Evolutionary conservation across 1,140 invertebrate species (phyloP).

Genomic region (Drosophila parvula): DNA sequence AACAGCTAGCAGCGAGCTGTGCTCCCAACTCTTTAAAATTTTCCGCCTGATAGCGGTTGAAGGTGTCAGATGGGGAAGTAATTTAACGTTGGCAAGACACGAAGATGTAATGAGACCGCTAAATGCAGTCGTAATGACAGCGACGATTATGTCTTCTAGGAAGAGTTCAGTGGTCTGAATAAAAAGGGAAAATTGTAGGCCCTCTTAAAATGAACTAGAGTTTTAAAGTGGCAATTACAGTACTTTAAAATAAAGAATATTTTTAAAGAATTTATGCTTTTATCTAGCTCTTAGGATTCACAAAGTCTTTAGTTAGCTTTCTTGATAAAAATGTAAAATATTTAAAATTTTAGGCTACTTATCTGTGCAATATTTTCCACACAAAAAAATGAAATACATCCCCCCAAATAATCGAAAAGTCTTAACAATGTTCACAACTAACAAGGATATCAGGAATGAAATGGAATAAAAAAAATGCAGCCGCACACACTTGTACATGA

Average conservation of each 20-base stretch:
- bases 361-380: background rate
- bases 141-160: slow-evolving; percentile 24
- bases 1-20: slow-evolving; percentile 30
- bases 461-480: slow-evolving; percentile 14
- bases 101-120: slow-evolving; percentile 34
- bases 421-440: background rate
- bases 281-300: background rate
- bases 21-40: slow-evolving; percentile 45
- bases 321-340: background rate
- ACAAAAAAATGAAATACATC: background rate
- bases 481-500: background rate
- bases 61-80: slow-evolving; percentile 37
- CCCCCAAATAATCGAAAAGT: background rate
- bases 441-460: background rate
- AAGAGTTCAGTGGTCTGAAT: slow-evolving; percentile 14
- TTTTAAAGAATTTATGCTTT: too few relatives aligned
- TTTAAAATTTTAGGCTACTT: too few relatives aligned
- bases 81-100: slow-evolving; percentile 21
- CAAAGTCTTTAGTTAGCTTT: background rate
- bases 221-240: background rate
- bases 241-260: too few relatives aligned
- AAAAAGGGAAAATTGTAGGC: background rate
- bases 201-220: background rate
- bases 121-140: slow-evolving; percentile 28
- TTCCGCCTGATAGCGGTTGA: slow-evolving; percentile 15